phyloP scores from a whole-genome alignment of 2,113 vertebrate genomes.

The Nestor notabilis region DNA sequence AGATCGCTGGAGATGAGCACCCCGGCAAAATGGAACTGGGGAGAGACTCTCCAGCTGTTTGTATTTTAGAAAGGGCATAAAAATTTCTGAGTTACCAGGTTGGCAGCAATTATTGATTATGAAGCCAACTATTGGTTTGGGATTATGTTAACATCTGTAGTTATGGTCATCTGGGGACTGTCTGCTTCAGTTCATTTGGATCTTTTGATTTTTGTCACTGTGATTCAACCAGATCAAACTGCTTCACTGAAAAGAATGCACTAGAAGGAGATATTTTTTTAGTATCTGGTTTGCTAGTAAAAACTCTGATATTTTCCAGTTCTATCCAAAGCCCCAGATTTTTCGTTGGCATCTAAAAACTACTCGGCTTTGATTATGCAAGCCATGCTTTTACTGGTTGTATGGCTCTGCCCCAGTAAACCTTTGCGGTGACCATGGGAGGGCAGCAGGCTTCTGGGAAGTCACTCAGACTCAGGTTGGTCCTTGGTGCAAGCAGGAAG shows the following conservation, averaged over 20 bases:
- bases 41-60: neutral
- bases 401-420: neutral
- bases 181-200: neutral
- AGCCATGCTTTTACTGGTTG: neutral
- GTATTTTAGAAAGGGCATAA: neutral
- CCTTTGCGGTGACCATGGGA: neutral
- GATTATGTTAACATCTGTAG: neutral
- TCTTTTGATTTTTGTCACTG: neutral
- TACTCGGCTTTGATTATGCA: neutral
- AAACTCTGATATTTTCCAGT: neutral
- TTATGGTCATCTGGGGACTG: neutral
- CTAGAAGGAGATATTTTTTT: neutral
- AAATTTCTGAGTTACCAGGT: neutral
- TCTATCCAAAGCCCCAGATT: neutral
- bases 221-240: neutral
- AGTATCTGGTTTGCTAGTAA: neutral
- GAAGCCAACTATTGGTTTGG: neutral
- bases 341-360: neutral
- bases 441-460: neutral
- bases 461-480: accelerated
- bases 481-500: neutral
- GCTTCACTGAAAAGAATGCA: neutral
- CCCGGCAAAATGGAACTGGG: neutral
- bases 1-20: no score
- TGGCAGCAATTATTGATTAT: neutral